Conservation (phyloP, 2,113 vertebrate species). For the Psettodes erumei region DNA sequence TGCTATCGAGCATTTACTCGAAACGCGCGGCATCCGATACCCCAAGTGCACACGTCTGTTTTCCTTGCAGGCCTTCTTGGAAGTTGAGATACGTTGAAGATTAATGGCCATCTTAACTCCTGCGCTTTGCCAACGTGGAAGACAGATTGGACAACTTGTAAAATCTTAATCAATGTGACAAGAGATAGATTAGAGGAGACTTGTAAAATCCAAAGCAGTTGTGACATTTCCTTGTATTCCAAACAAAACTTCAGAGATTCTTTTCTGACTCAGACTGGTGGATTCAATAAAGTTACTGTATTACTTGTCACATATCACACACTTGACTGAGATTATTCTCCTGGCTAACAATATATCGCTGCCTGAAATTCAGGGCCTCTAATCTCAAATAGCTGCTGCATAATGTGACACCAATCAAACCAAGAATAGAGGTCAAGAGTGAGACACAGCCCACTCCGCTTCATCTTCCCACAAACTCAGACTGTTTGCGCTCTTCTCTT, state of each 20-base stretch:
- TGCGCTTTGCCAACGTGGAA: slow-evolving; percentile 9
- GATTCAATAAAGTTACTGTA: too few species aligned
- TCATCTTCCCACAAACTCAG: background rate
- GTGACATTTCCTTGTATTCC: too few species aligned
- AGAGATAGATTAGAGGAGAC: background rate
- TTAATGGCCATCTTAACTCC: slow-evolving; percentile 30
- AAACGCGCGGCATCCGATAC: slow-evolving; percentile 1
- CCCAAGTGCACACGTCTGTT: background rate
- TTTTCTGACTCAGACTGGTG: background rate
- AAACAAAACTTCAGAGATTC: background rate
- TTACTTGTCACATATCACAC: background rate
- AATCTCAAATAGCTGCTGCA: background rate
- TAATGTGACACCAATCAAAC: background rate
- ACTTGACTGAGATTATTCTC: background rate
- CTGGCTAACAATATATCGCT: background rate
- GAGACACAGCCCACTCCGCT: background rate
- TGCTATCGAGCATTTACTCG: slow-evolving; percentile 1
- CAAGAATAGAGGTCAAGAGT: slow-evolving; percentile 1
- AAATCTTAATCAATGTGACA: slow-evolving; percentile 23
- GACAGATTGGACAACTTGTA: slow-evolving; percentile 13
- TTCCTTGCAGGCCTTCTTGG: slow-evolving; percentile 16
- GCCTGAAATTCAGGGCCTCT: background rate
- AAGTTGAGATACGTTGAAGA: slow-evolving; percentile 35
- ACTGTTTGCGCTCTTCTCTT: background rate
- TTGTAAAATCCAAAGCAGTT: too few species aligned